Evolutionary conservation across 2,888 invertebrate genomes (phyloP), one percentile per base, ranked within the genome.

Genomic region (Sarcophaga rosellei): DNA sequence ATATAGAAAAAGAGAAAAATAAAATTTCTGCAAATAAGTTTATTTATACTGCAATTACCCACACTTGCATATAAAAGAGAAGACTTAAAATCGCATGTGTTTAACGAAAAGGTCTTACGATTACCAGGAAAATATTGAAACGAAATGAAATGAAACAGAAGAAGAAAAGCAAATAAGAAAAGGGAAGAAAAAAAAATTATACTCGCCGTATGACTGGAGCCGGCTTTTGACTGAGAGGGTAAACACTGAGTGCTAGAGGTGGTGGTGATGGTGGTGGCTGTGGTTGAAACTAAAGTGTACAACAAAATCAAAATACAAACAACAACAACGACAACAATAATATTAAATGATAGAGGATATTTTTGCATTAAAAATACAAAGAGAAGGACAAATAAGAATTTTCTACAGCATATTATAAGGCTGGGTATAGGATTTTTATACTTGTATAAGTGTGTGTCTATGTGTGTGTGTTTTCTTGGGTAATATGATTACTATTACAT

Each of bases 401-500:
- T 45, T 53, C 53, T 53, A 53, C 4, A 53, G 17, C 53, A 53
- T 53, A 15, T 17, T 15, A 53, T 53, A 53, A 53, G 53, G 53
- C 53, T 3, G 53, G 53, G 53, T 53, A 53, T 53, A 53, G 53
- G 17, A 17, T 53, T 44, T 61, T 20, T 68, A 15, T 57, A 4
- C 3, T 35, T 3, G 15, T 11, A 53, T 17, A 20, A 68, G 15
- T 74, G n/a, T 21, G 10, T 65, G 21, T 61, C 1, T 66, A 4
- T 82, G 44, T 61, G 1, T 35, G 4, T 2, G 3, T 79, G 21
- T 57, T 45, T 45, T 23, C 62, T 66, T 59, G 75, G 80, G 81
- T 86, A 84, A 84, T 77, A 70, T 87, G 85, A 83, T 85, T 81
- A 75, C 86, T 86, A 81, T 88, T 88, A 88, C 88, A 88, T 88